These are phyloP conservation scores for Hyposoter didymator DNA, from an alignment of 2,888 invertebrate genomes.

Conservation along the genomic window DNA sequence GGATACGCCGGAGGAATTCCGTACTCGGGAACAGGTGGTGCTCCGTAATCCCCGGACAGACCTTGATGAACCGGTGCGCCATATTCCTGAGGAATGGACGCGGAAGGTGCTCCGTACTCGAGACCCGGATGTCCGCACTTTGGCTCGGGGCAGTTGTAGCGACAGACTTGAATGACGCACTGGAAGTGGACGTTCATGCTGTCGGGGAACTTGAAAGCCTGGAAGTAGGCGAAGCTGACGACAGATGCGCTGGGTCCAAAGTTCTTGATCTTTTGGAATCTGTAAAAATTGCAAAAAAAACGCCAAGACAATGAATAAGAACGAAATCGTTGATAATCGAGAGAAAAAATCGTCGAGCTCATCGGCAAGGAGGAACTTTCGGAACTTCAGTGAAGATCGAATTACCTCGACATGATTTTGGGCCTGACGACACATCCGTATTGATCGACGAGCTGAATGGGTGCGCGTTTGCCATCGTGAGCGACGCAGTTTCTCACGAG, in stretches of 20 bases:
- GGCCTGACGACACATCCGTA: slow-evolving; percentile 97
- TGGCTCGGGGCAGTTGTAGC: slow-evolving; percentile 96
- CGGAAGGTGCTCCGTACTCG: slow-evolving; percentile 82
- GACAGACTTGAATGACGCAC: slow-evolving; percentile 97
- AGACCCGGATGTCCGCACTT: slow-evolving; percentile 90
- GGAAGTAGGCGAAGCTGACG: slow-evolving; percentile 97
- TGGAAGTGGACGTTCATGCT: slow-evolving; percentile 99
- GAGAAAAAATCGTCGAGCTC: background rate
- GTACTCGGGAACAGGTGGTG: slow-evolving; percentile 89
- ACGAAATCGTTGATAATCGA: background rate
- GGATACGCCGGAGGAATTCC: slow-evolving; percentile 93
- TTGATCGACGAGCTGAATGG: slow-evolving; percentile 96
- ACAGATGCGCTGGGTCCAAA: slow-evolving; percentile 97
- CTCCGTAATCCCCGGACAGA: slow-evolving; percentile 89
- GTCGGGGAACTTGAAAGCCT: slow-evolving; percentile 98
- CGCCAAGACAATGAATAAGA: too few relatives aligned
- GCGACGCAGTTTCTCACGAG: slow-evolving; percentile 97
- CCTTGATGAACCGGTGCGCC: slow-evolving; percentile 86
- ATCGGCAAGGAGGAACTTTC: background rate
- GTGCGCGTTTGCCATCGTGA: slow-evolving; percentile 96
- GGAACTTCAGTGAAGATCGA: background rate
- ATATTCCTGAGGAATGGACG: slow-evolving; percentile 87
- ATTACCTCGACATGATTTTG: slow-evolving; percentile 93
- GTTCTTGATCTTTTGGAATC: slow-evolving; percentile 98
- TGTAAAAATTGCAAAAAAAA: slow-evolving; percentile 78